Conservation (phyloP, 2,888 invertebrate species). For the Halocaridina rubra region DNA sequence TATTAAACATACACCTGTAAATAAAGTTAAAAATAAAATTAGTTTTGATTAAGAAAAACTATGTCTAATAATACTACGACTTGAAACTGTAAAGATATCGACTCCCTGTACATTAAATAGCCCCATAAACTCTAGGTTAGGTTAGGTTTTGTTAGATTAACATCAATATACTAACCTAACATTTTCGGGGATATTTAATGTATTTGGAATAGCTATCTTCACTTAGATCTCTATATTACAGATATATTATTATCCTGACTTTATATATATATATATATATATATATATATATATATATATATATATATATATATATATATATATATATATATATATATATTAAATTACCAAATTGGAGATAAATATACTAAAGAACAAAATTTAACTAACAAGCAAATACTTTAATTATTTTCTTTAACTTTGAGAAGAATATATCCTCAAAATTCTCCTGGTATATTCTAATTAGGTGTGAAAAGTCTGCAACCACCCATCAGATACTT, state of each 20-base stretch:
- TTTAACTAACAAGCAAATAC: neutral
- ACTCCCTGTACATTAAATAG: neutral
- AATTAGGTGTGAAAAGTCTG: no score
- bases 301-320: neutral
- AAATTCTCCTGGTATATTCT: neutral
- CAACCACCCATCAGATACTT: no score
- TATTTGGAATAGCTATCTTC: neutral
- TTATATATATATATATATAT: no score
- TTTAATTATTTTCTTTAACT: neutral
- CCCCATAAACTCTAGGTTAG: neutral
- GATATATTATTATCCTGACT: no score
- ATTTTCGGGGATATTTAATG: neutral
- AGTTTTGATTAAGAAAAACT: neutral
- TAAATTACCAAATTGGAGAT: no score
- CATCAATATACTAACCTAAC: neutral
- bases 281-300: neutral
- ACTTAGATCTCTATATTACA: no score
- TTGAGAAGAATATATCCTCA: neutral
- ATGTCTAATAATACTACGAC: neutral
- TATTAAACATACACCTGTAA: conserved; percentile 16
- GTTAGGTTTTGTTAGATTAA: neutral
- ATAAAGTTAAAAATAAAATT: neutral
- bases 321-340: neutral
- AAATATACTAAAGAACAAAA: neutral
- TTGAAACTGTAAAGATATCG: neutral